Evolutionary conservation across 2,888 invertebrate species (phyloP).

Genomic region (Spisula subtruncata): DNA sequence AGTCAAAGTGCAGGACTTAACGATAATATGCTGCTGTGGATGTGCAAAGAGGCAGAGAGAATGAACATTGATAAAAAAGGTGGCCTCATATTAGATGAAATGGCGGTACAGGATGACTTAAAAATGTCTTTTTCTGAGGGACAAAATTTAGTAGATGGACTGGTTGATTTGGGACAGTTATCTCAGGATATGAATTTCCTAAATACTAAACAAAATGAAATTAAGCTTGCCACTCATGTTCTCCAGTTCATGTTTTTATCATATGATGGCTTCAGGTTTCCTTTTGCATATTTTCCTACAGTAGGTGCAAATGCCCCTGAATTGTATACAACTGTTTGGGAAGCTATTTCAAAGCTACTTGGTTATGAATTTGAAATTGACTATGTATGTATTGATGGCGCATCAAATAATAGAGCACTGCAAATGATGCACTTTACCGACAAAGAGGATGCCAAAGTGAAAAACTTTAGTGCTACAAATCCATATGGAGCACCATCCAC

Average conservation of each 20-base stretch:
- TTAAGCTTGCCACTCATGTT: conserved; percentile 1
- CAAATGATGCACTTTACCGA: too few species aligned
- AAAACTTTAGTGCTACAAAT: not conserved
- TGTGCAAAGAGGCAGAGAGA: too few species aligned
- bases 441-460: not conserved
- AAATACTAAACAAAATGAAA: conserved; percentile 21
- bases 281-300: conserved; percentile 7
- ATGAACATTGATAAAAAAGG: too few species aligned
- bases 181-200: not conserved
- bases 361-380: not conserved
- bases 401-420: conserved; percentile 25
- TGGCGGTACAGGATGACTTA: too few species aligned
- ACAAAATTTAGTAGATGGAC: not conserved
- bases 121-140: too few species aligned
- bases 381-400: conserved; percentile 35
- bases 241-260: conserved; percentile 15
- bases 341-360: not conserved
- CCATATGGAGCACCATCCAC: not conserved
- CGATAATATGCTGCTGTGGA: conserved; percentile 32
- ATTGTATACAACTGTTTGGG: too few species aligned
- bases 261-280: conserved; percentile 8
- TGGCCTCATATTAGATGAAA: too few species aligned
- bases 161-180: not conserved
- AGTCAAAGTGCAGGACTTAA: conserved; percentile 23
- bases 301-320: too few species aligned